phyloP scores from a whole-genome alignment of 2,797 vertebrate genomes.

The Molossus alvarezi region DNA sequence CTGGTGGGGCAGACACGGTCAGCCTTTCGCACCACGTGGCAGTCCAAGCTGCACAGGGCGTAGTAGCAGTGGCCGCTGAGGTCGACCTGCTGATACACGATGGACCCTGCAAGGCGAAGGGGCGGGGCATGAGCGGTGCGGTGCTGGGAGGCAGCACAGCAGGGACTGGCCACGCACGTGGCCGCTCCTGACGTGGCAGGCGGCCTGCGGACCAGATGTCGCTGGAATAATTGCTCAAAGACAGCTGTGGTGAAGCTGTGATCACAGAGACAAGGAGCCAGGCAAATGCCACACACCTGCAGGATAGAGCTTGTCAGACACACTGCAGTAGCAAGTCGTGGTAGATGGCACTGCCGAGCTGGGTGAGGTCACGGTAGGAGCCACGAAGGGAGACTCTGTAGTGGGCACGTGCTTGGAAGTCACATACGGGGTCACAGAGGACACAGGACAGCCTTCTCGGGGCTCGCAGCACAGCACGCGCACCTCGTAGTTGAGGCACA shows the following conservation, averaged over 20 bases:
- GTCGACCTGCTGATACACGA: constrained; percentile 69
- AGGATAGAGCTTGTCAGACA: accelerated
- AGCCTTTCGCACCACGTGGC: neutral
- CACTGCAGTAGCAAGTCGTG: neutral
- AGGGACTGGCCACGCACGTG: accelerated
- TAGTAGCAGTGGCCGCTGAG: constrained; percentile 64
- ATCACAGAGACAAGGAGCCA: accelerated
- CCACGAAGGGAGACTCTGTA: accelerated
- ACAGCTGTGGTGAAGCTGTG: accelerated
- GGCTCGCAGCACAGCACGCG: constrained; percentile 87
- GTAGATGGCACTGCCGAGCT: accelerated
- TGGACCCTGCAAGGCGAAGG: neutral
- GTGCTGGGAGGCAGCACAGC: accelerated
- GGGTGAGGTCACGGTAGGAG: accelerated
- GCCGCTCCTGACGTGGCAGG: accelerated
- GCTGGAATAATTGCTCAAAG: accelerated
- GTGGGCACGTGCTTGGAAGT: accelerated
- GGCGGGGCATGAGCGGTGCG: accelerated
- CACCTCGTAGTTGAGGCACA: constrained; percentile 86
- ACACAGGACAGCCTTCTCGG: accelerated
- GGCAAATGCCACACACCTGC: neutral
- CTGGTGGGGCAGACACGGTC: constrained; percentile 20
- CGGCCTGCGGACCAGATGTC: accelerated
- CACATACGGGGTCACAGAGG: accelerated
- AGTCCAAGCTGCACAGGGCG: constrained; percentile 49